A percentile compares a stretch with the other conserved stretches of the same genome.
phyloP scores from a whole-genome alignment of 2,888 invertebrate species.

The Tanytarsus gracilentus region DNA sequence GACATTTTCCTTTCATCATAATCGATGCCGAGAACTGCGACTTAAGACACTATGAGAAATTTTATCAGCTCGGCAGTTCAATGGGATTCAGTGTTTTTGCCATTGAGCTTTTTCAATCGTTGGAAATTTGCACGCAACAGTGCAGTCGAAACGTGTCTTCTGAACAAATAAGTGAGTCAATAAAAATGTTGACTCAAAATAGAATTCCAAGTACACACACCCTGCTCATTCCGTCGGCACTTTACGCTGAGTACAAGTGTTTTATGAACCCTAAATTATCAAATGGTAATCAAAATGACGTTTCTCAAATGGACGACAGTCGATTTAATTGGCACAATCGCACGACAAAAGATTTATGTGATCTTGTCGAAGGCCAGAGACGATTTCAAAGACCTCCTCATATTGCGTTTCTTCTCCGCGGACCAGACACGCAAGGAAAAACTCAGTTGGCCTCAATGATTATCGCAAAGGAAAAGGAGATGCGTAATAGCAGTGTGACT shows the following conservation, averaged over 20 bases:
- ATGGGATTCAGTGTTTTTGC: conserved; percentile 49
- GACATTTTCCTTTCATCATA: conserved; percentile 86
- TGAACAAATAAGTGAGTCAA: conserved; percentile 65
- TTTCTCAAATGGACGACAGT: no score
- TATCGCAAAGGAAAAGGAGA: no score
- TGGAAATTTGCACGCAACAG: conserved; percentile 65
- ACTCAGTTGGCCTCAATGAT: conserved; percentile 81
- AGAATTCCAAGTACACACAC: background rate
- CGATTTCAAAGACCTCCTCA: background rate
- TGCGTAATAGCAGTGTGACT: no score
- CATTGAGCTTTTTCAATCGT: conserved; percentile 77
- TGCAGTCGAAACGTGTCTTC: conserved; percentile 76
- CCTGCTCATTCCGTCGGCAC: background rate
- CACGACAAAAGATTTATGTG: background rate
- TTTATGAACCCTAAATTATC: background rate
- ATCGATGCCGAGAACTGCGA: conserved; percentile 85
- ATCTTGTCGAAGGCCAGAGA: background rate
- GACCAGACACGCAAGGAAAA: conserved; percentile 92
- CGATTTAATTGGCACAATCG: conserved; percentile 4
- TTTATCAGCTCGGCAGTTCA: conserved; percentile 73
- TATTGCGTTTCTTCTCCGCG: conserved; percentile 81
- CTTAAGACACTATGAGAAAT: conserved; percentile 71
- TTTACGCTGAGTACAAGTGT: conserved; percentile 19
- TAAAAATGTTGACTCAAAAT: conserved; percentile 1
- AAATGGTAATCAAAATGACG: background rate